Conservation (phyloP, 2,113 vertebrate species). For the Lucifuga dentata region DNA sequence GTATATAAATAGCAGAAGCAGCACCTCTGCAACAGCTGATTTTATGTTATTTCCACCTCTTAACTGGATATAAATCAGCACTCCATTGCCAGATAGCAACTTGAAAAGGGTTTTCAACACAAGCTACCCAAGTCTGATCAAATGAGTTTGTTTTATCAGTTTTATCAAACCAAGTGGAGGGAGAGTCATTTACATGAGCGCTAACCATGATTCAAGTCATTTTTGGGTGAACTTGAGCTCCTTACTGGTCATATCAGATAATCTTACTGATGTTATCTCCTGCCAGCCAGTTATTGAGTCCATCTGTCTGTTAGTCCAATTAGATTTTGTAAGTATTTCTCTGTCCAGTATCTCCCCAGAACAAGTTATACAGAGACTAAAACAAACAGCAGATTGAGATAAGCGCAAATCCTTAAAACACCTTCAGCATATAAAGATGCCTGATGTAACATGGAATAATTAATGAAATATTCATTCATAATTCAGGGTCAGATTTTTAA, state of each 20-base stretch:
- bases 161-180: background rate
- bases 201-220: slow-evolving; percentile 21
- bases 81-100: background rate
- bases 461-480: slow-evolving; percentile 75
- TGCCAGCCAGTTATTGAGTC: slow-evolving; percentile 45
- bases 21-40: background rate
- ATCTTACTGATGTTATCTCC: slow-evolving; percentile 56
- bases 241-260: slow-evolving; percentile 31
- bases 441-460: slow-evolving; percentile 54
- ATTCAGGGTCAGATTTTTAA: slow-evolving; percentile 74
- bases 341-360: slow-evolving; percentile 42
- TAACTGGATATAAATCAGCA: slow-evolving; percentile 9
- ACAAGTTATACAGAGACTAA: slow-evolving; percentile 54
- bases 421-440: slow-evolving; percentile 34
- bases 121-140: background rate
- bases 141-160: slow-evolving; percentile 4
- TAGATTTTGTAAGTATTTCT: slow-evolving; percentile 43
- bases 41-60: background rate
- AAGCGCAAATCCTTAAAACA: slow-evolving; percentile 38
- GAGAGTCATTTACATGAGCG: background rate
- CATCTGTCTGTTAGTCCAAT: slow-evolving; percentile 62
- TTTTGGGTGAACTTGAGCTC: slow-evolving; percentile 19
- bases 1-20: slow-evolving; percentile 3
- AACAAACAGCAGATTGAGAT: slow-evolving; percentile 49
- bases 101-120: background rate